Conservation (phyloP, 1,140 invertebrate genomes). For the Anastatus disparis region DNA sequence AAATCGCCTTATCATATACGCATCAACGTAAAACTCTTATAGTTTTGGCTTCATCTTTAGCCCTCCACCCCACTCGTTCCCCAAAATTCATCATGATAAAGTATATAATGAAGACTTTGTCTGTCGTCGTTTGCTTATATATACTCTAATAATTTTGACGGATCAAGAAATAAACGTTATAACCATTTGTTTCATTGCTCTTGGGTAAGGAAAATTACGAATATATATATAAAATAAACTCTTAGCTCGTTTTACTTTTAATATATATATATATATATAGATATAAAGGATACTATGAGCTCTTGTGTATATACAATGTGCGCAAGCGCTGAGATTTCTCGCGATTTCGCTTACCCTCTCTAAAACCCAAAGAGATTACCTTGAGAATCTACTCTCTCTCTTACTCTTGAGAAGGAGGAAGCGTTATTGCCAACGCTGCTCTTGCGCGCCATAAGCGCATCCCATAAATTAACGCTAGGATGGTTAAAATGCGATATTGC, state of each 20-base stretch:
- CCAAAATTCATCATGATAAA: background rate
- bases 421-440: constrained; percentile 56
- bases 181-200: constrained; percentile 12
- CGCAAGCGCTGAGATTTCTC: background rate
- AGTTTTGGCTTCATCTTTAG: too few relatives aligned
- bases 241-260: too few relatives aligned
- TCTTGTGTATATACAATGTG: constrained; percentile 13
- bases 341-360: background rate
- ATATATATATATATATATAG: too few relatives aligned
- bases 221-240: too few relatives aligned
- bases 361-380: constrained; percentile 48
- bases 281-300: too few relatives aligned
- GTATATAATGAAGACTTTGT: too few relatives aligned
- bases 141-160: constrained; percentile 30
- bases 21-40: background rate
- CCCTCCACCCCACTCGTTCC: background rate
- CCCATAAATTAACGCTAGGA: constrained; percentile 34
- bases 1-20: constrained; percentile 3
- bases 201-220: constrained; percentile 18
- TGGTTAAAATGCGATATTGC: constrained; percentile 39
- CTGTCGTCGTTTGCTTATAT: too few relatives aligned
- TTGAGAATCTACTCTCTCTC: constrained; percentile 46
- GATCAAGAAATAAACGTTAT: constrained; percentile 36
- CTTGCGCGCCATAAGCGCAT: constrained; percentile 43
- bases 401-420: constrained; percentile 47